A percentile compares a stretch with the other conserved stretches of the same genome.
phyloP scores from a whole-genome alignment of 2,888 invertebrate species.

The Xestia xanthographa region DNA sequence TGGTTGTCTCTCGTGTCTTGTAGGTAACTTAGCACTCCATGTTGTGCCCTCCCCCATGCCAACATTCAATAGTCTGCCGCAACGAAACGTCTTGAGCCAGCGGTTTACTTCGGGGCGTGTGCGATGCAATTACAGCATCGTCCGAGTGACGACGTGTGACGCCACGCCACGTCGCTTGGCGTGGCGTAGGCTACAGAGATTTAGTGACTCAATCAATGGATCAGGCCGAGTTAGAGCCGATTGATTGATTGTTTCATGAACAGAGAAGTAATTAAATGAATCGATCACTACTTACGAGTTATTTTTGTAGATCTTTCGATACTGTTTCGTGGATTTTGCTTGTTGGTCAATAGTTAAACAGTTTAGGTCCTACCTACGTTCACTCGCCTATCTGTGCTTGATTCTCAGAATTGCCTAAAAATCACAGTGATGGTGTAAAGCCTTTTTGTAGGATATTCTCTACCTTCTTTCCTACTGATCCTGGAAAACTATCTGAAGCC shows the following conservation, averaged over 20 bases:
- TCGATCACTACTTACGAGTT: constrained; percentile 36
- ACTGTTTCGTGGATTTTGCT: not conserved
- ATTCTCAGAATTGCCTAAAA: not conserved
- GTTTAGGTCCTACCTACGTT: not conserved
- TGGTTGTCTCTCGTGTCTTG: not conserved
- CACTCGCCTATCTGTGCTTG: not conserved
- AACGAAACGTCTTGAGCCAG: constrained; percentile 51
- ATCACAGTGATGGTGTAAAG: not conserved
- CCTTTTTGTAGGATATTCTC: too few species aligned
- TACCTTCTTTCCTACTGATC: too few species aligned
- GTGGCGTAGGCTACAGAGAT: constrained; percentile 31
- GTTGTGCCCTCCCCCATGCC: not conserved
- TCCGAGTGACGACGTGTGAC: constrained; percentile 44
- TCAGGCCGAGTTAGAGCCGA: constrained; percentile 20
- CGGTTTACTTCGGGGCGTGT: constrained; percentile 41
- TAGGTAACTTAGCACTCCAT: not conserved
- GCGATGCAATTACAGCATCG: constrained; percentile 51
- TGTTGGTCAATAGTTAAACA: not conserved
- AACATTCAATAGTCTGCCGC: constrained; percentile 24
- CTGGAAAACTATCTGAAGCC: too few species aligned
- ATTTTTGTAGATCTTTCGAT: constrained; percentile 19
- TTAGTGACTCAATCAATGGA: constrained; percentile 43
- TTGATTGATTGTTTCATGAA: constrained; percentile 43
- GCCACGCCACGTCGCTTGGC: constrained; percentile 22
- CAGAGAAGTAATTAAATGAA: constrained; percentile 39